These are phyloP conservation scores for Melinopterus prodromus DNA, from an alignment of 2,888 invertebrate species.

Conservation along the genomic window DNA sequence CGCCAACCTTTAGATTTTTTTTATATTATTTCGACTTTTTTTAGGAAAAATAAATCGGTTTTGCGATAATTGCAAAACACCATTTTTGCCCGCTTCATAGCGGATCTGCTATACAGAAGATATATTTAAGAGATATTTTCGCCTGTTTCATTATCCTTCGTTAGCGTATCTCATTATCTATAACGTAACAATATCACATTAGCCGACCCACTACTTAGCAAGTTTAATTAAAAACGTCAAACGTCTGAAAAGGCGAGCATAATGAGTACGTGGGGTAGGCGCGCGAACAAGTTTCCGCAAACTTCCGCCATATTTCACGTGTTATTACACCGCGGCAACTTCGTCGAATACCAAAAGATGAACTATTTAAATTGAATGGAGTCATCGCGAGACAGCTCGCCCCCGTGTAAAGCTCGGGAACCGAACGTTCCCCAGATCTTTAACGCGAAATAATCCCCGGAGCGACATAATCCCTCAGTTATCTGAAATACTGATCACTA, in stretches of 20 bases:
- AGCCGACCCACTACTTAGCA: constrained; percentile 9
- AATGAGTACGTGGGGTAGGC: constrained; percentile 6
- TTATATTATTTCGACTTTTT: too few relatives aligned
- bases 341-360: constrained; percentile 20
- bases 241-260: constrained; percentile 8
- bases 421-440: neutral
- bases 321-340: constrained; percentile 17
- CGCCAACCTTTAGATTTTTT: too few relatives aligned
- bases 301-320: constrained; percentile 23
- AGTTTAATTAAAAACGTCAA: constrained; percentile 15
- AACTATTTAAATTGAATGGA: constrained; percentile 23
- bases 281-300: constrained; percentile 9
- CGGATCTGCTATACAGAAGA: neutral
- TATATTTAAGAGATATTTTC: neutral
- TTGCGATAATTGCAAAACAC: too few relatives aligned
- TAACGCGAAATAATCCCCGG: neutral
- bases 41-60: too few relatives aligned
- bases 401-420: neutral
- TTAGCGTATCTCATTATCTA: neutral
- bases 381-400: neutral
- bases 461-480: neutral
- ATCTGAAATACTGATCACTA: neutral
- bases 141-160: neutral
- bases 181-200: neutral
- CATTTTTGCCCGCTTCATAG: too few relatives aligned